Conservation (phyloP, 2,888 invertebrate species). For the Sabatieria punctata region DNA sequence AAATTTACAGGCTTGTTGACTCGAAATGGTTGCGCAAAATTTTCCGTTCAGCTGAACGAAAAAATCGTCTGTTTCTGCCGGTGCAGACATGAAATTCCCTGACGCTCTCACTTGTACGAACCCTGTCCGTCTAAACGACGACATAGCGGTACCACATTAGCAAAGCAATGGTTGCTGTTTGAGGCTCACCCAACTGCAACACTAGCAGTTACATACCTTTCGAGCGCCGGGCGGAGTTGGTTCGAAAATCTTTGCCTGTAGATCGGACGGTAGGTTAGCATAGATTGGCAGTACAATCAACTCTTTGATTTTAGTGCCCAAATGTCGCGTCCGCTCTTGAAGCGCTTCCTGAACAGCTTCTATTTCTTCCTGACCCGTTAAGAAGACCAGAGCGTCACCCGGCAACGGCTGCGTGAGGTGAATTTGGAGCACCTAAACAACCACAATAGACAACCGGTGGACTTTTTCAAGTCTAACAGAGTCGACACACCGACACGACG, state of each 20-base stretch:
- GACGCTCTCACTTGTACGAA: too few species aligned
- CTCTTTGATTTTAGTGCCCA: constrained; percentile 83
- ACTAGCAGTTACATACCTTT: constrained; percentile 48
- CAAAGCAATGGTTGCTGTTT: too few species aligned
- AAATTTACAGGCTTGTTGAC: too few species aligned
- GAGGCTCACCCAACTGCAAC: too few species aligned
- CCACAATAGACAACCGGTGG: constrained; percentile 4
- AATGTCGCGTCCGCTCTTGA: constrained; percentile 62
- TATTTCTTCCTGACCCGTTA: constrained; percentile 55
- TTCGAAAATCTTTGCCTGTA: constrained; percentile 97
- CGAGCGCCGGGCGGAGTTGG: constrained; percentile 89
- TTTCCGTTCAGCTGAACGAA: too few species aligned
- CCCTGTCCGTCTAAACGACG: too few species aligned
- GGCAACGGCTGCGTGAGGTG: constrained; percentile 79
- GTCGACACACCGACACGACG: constrained; percentile 59
- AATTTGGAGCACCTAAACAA: constrained; percentile 66
- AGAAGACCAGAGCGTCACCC: constrained; percentile 87
- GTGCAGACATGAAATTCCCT: too few species aligned
- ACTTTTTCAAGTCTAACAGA: background rate
- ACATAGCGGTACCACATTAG: too few species aligned
- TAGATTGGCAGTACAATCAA: constrained; percentile 85
- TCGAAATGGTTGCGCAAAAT: too few species aligned
- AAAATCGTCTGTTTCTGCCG: too few species aligned
- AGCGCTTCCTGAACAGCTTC: constrained; percentile 40
- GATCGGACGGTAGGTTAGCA: constrained; percentile 91